Evolutionary conservation across 1,140 invertebrate genomes (phyloP), one percentile per base, ranked within the genome.

Genomic region (Paraescarpia echinospica): DNA sequence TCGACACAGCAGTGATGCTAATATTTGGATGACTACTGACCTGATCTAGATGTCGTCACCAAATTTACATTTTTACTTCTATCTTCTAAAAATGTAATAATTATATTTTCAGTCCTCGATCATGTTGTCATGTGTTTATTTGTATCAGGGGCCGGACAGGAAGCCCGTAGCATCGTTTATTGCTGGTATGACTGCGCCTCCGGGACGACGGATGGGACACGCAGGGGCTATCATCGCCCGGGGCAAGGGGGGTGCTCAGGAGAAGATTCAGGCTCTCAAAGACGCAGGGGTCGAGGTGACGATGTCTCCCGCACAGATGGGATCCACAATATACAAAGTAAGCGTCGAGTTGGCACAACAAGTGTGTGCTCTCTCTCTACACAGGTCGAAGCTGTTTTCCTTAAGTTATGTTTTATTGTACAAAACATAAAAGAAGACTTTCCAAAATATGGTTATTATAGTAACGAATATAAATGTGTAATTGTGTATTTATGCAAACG

Each of bases 121-220:
- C 41, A 41, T 41, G 34, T 34, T 89, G n/a, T 33, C 48, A 18
- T 33, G 9, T 91, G 34, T 34, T 14, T 91, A 2, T 8, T 93
- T 51, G 94, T 96, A 97, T 77, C 95, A 99, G 98, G 99, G 99
- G 94, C 96, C 97, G 93, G 98, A 98, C 95, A 98, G 98, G 34
- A 99, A 99, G 96, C 99, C 99, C 92, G 99, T 99, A n/a, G 99
- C 99, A 27, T 99, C 99, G 9, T 99, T 99, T 96, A 99, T 99
- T 96, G 99, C 99, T 95, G 99, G 99, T 91, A 96, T 99, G 77
- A 99, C 99, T 22, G 99, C 99, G 91, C 99, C 99, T 35, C 99
- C 99, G 92, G 99, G 99, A 34, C 97, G 99, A 94, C 97, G 99
- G 95, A 99, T 99, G 99, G 99, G 99, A 89, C 99, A 99, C 95